These are phyloP conservation scores for Anguilla obscura DNA, from an alignment of 2,797 vertebrate genomes.

Conservation along the genomic window DNA sequence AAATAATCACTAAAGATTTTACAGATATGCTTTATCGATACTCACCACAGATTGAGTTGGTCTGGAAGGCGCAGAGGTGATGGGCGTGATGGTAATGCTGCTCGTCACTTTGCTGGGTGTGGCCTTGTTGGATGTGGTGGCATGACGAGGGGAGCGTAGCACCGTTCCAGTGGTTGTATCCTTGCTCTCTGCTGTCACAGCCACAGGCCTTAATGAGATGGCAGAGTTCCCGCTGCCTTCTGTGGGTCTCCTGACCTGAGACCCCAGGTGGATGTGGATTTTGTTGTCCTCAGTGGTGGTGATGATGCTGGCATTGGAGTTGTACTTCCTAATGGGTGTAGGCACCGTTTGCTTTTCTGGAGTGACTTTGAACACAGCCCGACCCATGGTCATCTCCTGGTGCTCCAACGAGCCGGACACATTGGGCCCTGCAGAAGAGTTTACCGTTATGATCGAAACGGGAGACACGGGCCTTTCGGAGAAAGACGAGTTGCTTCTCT, in stretches of 20 bases:
- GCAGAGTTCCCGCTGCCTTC: conserved; percentile 58
- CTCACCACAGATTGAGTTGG: conserved; percentile 87
- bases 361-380: conserved; percentile 83
- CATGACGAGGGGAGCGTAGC: conserved; percentile 78
- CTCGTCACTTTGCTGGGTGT: conserved; percentile 86
- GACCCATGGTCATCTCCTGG: conserved; percentile 72
- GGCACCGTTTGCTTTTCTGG: conserved; percentile 81
- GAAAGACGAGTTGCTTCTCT: conserved; percentile 59
- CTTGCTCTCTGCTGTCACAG: conserved; percentile 72
- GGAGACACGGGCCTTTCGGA: conserved; percentile 75
- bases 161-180: conserved; percentile 80
- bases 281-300: conserved; percentile 95
- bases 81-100: conserved; percentile 91
- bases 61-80: conserved; percentile 76
- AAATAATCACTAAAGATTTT: background rate
- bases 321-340: conserved; percentile 76
- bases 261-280: conserved; percentile 93
- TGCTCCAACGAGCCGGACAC: conserved; percentile 68
- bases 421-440: conserved; percentile 79
- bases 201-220: conserved; percentile 74
- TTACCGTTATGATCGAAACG: conserved; percentile 90
- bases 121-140: conserved; percentile 61
- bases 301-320: conserved; percentile 83
- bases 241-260: conserved; percentile 80
- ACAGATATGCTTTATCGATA: background rate